phyloP scores from a whole-genome alignment of 1,140 invertebrate species.

The Streblospio benedicti region DNA sequence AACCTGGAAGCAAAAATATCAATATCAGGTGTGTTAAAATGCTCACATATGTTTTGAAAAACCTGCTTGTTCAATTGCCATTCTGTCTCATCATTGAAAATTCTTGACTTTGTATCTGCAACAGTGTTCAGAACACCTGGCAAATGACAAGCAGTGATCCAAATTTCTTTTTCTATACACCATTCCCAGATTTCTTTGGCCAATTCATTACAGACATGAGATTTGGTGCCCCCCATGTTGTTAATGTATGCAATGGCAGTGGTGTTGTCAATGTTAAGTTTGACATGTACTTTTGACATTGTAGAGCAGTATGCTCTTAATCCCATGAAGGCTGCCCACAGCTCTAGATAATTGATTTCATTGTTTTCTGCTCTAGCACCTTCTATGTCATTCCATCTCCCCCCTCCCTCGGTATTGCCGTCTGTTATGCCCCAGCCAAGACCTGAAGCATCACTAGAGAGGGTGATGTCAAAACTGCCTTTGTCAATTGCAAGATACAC shows the following conservation, averaged over 20 bases:
- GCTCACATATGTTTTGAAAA: neutral
- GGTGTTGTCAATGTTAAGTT: neutral
- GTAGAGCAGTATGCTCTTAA: no score
- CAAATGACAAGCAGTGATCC: neutral
- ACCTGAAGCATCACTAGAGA: no score
- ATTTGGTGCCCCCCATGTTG: neutral
- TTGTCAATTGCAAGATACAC: no score
- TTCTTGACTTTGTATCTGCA: neutral
- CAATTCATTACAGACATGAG: slow-evolving; percentile 2
- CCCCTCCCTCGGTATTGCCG: no score
- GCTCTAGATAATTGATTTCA: neutral
- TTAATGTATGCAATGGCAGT: neutral
- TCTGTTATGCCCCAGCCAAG: no score
- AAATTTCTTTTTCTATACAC: neutral
- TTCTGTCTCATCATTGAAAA: slow-evolving; percentile 1
- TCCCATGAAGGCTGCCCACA: neutral
- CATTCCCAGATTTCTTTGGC: neutral
- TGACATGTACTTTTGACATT: neutral
- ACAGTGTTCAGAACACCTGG: neutral
- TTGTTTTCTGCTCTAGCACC: no score
- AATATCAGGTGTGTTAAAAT: neutral
- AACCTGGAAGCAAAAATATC: slow-evolving; percentile 19
- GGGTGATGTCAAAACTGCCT: no score
- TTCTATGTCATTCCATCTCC: no score
- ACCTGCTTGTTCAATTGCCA: neutral